Base-by-base conservation (phyloP, 2,888 invertebrate species). In the Danaus chrysippus region DNA sequence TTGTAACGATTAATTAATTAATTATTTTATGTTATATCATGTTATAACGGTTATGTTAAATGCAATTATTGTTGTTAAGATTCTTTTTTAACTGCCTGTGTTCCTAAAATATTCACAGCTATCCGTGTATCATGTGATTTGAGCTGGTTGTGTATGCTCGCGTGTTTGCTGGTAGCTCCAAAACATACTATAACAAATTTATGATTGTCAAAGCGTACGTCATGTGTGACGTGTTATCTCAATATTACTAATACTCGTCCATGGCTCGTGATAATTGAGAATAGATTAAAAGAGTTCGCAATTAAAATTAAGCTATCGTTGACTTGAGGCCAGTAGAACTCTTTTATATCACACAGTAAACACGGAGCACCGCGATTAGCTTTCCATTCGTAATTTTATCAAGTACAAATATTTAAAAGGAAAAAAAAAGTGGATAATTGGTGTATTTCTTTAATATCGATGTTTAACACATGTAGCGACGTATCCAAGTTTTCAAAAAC, bases 31-130 rank as follows among this genome's bases (percentile, higher is more conserved):
- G 57, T 67, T 63, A 58, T 62, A 58, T 59, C 59, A 59, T 62
- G 67, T 77, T 76, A 73, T 68, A 73, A 70, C 68, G 69, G 70
- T 75, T 76, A 73, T 72, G 75, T 77, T 79, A 74, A 71, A 74
- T 77, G 75, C 73, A 71, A 71, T 74, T 75, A 74, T 75, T 76
- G 73, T 81, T 81, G 74, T 76, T 81, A 76, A 75, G 73, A 74
- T 69, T 73, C 60, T 63, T 75, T 74, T 73, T 69, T 73, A 70
- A 69, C 64, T 67, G 68, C 67, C 65, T 70, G 70, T 74, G 76
- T 77, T 73, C 74, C 74, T 74, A 73, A 66, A 73, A 62, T 71
- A 63, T 61, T 70, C 65, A 61, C 59, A 66, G 62, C 64, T 56
- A 58, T 54, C 46, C 49, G 60, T 56, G 62, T 64, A 46, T 55